Evolutionary conservation across 1,140 invertebrate species (phyloP).

Genomic region (Musca domestica): DNA sequence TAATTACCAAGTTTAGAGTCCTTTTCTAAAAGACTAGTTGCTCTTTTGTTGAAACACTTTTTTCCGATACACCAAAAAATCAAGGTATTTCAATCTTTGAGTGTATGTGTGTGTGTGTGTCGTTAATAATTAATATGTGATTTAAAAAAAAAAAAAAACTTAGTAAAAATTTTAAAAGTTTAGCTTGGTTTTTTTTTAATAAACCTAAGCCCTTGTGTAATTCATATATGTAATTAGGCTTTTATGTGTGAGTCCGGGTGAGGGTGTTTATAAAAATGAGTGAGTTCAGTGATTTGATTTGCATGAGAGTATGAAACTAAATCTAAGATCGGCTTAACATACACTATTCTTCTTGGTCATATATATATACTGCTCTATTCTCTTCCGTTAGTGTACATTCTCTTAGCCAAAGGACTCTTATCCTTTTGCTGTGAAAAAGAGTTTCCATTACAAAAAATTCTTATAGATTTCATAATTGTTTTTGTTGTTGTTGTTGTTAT

Average conservation of each 20-base stretch:
- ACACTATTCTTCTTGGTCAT: too few relatives aligned
- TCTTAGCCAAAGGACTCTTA: too few relatives aligned
- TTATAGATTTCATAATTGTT: conserved; percentile 11
- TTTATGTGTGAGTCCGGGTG: background rate
- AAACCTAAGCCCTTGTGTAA: background rate
- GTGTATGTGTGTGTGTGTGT: too few relatives aligned
- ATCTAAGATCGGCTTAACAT: too few relatives aligned
- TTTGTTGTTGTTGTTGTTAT: background rate
- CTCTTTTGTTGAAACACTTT: background rate
- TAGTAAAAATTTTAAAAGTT: background rate
- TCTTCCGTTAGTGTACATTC: too few relatives aligned
- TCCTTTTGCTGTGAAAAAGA: background rate
- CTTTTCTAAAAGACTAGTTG: conserved; percentile 53
- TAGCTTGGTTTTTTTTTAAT: background rate
- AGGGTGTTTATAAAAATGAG: background rate
- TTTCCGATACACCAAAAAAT: too few relatives aligned
- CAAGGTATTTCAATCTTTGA: too few relatives aligned
- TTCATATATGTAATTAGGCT: conserved; percentile 10
- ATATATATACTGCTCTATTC: too few relatives aligned
- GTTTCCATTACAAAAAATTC: background rate
- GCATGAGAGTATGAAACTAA: background rate
- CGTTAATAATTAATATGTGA: too few relatives aligned
- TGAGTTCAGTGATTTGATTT: background rate
- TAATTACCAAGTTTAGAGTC: conserved; percentile 46
- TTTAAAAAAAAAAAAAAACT: too few relatives aligned